Percentiles rank a stretch among this genome's conserved stretches.
Evolutionary conservation across 2,113 vertebrate species (phyloP).

Genomic region (Alouatta palliata): DNA sequence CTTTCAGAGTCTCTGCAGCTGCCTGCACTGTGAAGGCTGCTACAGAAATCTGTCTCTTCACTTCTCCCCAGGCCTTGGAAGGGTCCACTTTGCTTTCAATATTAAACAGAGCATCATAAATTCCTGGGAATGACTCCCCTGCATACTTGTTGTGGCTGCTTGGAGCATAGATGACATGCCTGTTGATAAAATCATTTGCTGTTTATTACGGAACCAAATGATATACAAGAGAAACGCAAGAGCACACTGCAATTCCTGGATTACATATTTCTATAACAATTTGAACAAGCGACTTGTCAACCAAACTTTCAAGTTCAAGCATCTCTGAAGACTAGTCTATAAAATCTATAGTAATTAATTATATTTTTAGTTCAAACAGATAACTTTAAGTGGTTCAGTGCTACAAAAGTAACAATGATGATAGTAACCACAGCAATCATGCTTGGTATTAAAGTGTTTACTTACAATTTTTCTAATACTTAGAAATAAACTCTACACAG

Average conservation of each 20-base stretch:
- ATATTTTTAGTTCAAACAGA: neutral
- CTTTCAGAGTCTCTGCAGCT: conserved; percentile 88
- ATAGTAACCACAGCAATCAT: neutral
- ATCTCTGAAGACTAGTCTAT: neutral
- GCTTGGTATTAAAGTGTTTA: neutral
- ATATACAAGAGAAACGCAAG: neutral
- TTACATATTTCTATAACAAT: neutral
- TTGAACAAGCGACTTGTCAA: neutral
- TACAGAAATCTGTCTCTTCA: conserved; percentile 93
- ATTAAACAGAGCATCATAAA: conserved; percentile 94
- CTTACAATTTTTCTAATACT: neutral
- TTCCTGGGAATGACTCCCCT: conserved; percentile 94
- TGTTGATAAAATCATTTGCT: conserved; percentile 70
- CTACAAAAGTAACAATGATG: neutral
- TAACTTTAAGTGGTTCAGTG: neutral
- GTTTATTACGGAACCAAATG: neutral
- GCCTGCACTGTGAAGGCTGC: conserved; percentile 93
- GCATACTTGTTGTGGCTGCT: conserved; percentile 96
- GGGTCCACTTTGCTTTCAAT: conserved; percentile 86
- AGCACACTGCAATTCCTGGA: neutral
- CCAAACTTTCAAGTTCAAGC: neutral
- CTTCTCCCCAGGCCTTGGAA: conserved; percentile 89
- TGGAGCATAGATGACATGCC: conserved; percentile 95
- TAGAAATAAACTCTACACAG: neutral
- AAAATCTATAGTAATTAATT: neutral